Base-by-base conservation (phyloP, 2,797 vertebrate species). In the Todus mexicanus region DNA sequence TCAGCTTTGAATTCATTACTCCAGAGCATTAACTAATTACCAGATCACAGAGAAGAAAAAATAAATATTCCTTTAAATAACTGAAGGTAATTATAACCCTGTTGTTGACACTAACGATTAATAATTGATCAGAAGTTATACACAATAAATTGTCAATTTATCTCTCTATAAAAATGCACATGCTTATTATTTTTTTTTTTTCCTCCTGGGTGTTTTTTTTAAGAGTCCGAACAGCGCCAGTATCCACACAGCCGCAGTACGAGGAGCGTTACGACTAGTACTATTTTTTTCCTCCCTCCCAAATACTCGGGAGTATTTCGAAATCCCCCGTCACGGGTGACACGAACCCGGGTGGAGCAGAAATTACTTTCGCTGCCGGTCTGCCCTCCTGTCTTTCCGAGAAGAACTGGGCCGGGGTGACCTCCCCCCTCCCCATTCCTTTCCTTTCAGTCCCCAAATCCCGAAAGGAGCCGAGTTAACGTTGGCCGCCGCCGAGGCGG, bases 121-220 rank as follows among this genome's bases (percentile, higher is more conserved):
- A 98, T 98, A 98, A 98, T 98, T 97, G 97, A 98, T 98, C 97
- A 97, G 94, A 92, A 97, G 91, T 96, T 97, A 97, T 96, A 95
- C 96, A 95, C 96, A 97, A 97, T 97, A 97, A 97, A 97, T 97
- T 96, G 97, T 94, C 97, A 91, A 97, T 98, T 97, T 96, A 97
- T 97, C 96, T 97, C 85, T 79, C 71, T 83, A 93, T 92, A 78
- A 94, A 95, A 95, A 95, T 54, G 85, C 63, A 37, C 27, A 63
- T 29, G 66, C 48, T 86, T 90, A 26, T 47, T 78, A 21, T 94
- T 81, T 54, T 91, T 94, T 81, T 54, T 91, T 61, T 90, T 75
- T 84, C 45, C 19, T 13, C 13, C 12, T 35, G 8, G 12, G 17
- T 33, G 16, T 43, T 63, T 42, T 61, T 69, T 74, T 84, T 73